Evolutionary conservation across 2,888 invertebrate species (phyloP).

Genomic region (Ichneumon xanthorius): DNA sequence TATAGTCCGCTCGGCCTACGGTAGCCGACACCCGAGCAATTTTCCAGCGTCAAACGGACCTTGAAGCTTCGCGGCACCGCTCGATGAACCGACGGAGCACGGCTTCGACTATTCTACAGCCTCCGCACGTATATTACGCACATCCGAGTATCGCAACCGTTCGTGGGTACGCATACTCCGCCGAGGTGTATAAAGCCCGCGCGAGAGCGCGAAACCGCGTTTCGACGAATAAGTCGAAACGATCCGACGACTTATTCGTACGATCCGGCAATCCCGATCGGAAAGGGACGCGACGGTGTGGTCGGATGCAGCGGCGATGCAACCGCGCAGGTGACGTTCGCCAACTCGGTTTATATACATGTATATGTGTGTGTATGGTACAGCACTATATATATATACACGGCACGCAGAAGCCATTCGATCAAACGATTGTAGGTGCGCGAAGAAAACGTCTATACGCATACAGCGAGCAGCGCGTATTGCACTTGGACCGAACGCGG

Average conservation of each 20-base stretch:
- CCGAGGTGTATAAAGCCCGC: conserved; percentile 13
- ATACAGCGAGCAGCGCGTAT: conserved; percentile 9
- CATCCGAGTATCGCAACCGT: conserved; percentile 17
- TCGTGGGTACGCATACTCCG: conserved; percentile 6
- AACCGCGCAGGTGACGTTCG: conserved; percentile 39
- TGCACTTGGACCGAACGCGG: conserved; percentile 32
- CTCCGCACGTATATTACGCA: conserved; percentile 22
- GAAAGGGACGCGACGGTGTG: conserved; percentile 14
- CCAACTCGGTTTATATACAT: not conserved
- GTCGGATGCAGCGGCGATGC: conserved; percentile 5
- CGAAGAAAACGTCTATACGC: conserved; percentile 33
- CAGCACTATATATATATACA: conserved; percentile 6
- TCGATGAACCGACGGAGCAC: conserved; percentile 17
- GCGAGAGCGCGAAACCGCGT: conserved; percentile 24
- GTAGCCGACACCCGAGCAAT: conserved; percentile 45
- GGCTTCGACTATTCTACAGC: conserved; percentile 26
- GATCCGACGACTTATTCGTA: conserved; percentile 25
- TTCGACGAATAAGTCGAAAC: conserved; percentile 44
- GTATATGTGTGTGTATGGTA: not conserved
- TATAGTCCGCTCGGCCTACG: not conserved
- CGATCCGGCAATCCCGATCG: conserved; percentile 28
- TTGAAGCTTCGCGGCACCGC: conserved; percentile 4
- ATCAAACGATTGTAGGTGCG: conserved; percentile 41
- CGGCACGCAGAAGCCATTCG: conserved; percentile 19
- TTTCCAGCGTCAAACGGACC: conserved; percentile 47